A percentile compares a stretch with the other conserved stretches of the same genome.
phyloP scores from a whole-genome alignment of 1,140 invertebrate genomes.

The Acromyrmex echinatior region DNA sequence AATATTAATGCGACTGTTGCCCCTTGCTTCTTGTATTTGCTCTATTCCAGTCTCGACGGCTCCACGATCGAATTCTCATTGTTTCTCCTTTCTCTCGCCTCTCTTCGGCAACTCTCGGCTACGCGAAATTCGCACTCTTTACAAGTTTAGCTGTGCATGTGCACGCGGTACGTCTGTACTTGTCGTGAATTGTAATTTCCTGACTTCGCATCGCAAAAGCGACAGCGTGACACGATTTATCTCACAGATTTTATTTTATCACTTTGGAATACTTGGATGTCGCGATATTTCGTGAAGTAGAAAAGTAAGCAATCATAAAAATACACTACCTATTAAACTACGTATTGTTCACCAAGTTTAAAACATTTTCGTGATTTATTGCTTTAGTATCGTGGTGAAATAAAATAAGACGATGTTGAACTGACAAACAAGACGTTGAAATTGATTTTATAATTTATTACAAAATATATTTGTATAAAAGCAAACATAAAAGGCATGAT shows the following conservation, averaged over 20 bases:
- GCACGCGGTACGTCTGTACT: slow-evolving; percentile 31
- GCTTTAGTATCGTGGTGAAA: neutral
- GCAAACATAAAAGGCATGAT: neutral
- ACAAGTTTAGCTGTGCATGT: neutral
- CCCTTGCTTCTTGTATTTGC: slow-evolving; percentile 37
- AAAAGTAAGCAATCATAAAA: slow-evolving; percentile 46
- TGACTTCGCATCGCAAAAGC: slow-evolving; percentile 41
- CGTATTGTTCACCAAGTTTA: slow-evolving; percentile 26
- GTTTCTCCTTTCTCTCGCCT: slow-evolving; percentile 63
- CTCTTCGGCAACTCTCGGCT: slow-evolving; percentile 21
- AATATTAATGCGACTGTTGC: slow-evolving; percentile 75
- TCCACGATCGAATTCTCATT: slow-evolving; percentile 68
- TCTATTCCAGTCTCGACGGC: slow-evolving; percentile 52
- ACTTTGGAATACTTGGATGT: neutral
- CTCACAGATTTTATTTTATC: slow-evolving; percentile 44
- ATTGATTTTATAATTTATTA: slow-evolving; percentile 9
- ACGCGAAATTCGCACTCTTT: slow-evolving; percentile 56
- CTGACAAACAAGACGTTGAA: neutral
- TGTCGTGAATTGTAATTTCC: slow-evolving; percentile 68
- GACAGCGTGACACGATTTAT: slow-evolving; percentile 30
- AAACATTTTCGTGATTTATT: slow-evolving; percentile 18
- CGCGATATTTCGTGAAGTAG: slow-evolving; percentile 20
- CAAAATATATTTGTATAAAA: neutral
- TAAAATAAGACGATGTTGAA: neutral
- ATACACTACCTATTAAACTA: slow-evolving; percentile 5